Base-by-base conservation (phyloP, 1,140 invertebrate species). In the Helicorthomorpha holstii region DNA sequence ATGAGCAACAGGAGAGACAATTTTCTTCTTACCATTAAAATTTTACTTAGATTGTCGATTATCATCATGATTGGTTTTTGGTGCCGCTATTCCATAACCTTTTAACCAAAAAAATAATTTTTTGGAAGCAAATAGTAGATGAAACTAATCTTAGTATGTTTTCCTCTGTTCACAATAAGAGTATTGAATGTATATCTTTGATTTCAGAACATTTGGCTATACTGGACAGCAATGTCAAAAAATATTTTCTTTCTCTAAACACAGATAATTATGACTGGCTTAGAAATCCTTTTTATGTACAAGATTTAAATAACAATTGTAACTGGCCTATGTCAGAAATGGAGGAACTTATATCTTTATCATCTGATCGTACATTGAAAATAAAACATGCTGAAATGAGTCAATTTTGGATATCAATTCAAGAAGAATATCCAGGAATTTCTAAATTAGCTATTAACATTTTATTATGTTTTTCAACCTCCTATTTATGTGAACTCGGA, bases 41-140 rank as follows among this genome's bases (percentile, higher is more conserved):
- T n/a, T n/a, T n/a, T n/a, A n/a, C n/a, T n/a, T n/a, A n/a, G n/a
- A n/a, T n/a, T n/a, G n/a, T n/a, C n/a, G n/a, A n/a, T n/a, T n/a
- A n/a, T n/a, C n/a, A n/a, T n/a, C n/a, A n/a, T n/a, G n/a, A n/a
- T n/a, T n/a, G n/a, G n/a, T n/a, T n/a, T n/a, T n/a, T n/a, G n/a
- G n/a, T n/a, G n/a, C n/a, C n/a, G n/a, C n/a, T n/a, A n/a, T n/a
- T n/a, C n/a, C n/a, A n/a, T n/a, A n/a, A n/a, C n/a, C n/a, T n/a
- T n/a, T n/a, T n/a, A n/a, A n/a, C n/a, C n/a, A n/a, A 46, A 48
- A 23, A 52, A 42, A 22, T 45, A 47, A n/a, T 34, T 7, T 16
- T 34, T 7, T 34, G 29, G 29, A 34, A 34, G 29, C 7, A 16
- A 34, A 7, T 7, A 7, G 29, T 34, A 34, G 16, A 16, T 34